phyloP scores from a whole-genome alignment of 2,888 invertebrate genomes.

The Spilarctia lutea region DNA sequence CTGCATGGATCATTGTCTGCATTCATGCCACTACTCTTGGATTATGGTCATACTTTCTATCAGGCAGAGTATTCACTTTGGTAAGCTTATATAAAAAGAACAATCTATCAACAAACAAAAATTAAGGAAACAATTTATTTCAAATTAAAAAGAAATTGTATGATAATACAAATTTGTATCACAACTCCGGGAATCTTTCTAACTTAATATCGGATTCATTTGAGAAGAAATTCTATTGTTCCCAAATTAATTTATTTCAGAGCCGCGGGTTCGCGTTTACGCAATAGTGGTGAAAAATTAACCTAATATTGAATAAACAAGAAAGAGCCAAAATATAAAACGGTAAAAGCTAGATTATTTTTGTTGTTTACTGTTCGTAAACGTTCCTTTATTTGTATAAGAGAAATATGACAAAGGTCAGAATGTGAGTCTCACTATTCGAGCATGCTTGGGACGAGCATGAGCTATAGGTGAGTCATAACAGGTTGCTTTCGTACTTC shows the following conservation, averaged over 20 bases:
- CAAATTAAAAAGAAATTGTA: neutral
- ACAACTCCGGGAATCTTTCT: neutral
- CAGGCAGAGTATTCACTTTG: too few relatives aligned
- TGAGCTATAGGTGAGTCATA: too few relatives aligned
- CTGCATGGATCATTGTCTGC: too few relatives aligned
- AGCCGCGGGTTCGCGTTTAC: neutral
- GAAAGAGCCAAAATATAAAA: neutral
- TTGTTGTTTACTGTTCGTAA: neutral
- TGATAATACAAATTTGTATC: neutral
- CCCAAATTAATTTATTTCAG: neutral
- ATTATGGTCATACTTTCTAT: too few relatives aligned
- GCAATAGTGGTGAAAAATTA: neutral
- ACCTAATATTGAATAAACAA: neutral
- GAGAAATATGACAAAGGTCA: too few relatives aligned
- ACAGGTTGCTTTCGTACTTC: too few relatives aligned
- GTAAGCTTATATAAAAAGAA: too few relatives aligned
- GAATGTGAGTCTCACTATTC: too few relatives aligned
- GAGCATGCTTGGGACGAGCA: too few relatives aligned
- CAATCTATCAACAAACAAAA: too few relatives aligned
- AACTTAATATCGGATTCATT: neutral
- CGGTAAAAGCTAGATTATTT: neutral
- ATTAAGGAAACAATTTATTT: too few relatives aligned
- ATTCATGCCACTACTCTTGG: too few relatives aligned
- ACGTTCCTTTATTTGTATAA: neutral
- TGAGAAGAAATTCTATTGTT: neutral